Evolutionary conservation across 1,140 invertebrate genomes (phyloP), one percentile per base, ranked within the genome.

Genomic region (Phymastichus coffea): DNA sequence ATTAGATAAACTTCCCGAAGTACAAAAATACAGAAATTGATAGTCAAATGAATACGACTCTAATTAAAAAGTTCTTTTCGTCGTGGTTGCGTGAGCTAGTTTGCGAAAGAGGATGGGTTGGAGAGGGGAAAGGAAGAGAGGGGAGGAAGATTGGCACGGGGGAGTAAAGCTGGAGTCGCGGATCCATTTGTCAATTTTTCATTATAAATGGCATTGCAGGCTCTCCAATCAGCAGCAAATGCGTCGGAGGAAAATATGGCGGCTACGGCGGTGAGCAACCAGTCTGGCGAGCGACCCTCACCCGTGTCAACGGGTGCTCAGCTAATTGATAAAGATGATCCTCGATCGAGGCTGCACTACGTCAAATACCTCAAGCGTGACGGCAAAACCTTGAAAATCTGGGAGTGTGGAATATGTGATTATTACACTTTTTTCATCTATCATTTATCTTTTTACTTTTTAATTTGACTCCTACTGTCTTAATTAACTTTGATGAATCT

Each of bases 341-440:
- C 80, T 1, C 67, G 80, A 61, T 81, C 80, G 43, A 71, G 79
- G 44, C 64, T 82, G 26, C 86, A 87, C 67, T 86, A 83, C 63
- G 84, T 87, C 0, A 87, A 87, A 63, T 86, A 85, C 63, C 73
- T 86, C 7, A 86, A 86, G 63, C 76, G 82, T 17, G 82, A 86
- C 30, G 85, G 85, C 12, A 80, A 85, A 20, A 85, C 83, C 3
- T 74, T 85, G 20, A 87, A 87, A 70, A 80, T 87, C 12, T 86
- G 84, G 83, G 82, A 86, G 69, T 86, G 85, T 69, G 84, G 84
- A 57, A 83, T 86, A 63, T 86, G 88, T 86, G 71, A 83, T 83
- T 82, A n/a, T 33, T 30, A 33, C 6, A 33, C 17, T 46, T 23
- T 37, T 60, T 23, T 63, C 23, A 23, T 3, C 1, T 40, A 37